Base-by-base conservation (phyloP, 2,113 vertebrate species). In the Chrysemys picta region DNA sequence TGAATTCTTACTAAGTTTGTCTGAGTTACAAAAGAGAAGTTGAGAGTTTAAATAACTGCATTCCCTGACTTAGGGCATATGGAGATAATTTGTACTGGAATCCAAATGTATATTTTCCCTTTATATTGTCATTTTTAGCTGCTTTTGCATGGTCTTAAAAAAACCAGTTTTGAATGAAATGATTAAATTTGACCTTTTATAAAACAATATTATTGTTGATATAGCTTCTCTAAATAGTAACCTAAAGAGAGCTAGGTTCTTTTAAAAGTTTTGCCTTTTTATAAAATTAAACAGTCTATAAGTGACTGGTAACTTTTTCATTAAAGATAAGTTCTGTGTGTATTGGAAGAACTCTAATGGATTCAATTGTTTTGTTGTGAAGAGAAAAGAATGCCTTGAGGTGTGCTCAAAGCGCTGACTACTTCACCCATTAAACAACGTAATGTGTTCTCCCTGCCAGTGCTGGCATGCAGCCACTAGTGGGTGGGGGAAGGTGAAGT, bases 1-100 rank as follows among this genome's bases (percentile, higher is more conserved):
- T 84, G 65, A 95, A 72, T 83, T 91, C 16, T 53, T 88, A 65
- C 57, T 89, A 42, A 76, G 52, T 79, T 75, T 87, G 29, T 85
- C 59, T 91, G 22, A 35, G 27, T 94, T 93, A 94, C 54, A 50
- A 88, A 89, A 89, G 95, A 84, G 80, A 82, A 56, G 4, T 31
- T 87, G 56, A 65, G 25, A 76, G 47, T 90, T 91, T 22, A 75
- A 52, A 62, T 78, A 56, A 79, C 16, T 76, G 8, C 38, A 84
- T 87, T 53, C 4, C 22, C 38, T 76, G 57, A 75, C 69, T 91
- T 89, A 54, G 54, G 45, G 24, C 47, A 27, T 62, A 50, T 17
- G 29, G 13, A 69, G n/a, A 49, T 29, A 47, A 80, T 89, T 84
- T 90, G 47, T 90, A 86, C 38, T 89, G 3, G 79, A 54, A 82